Percentiles rank a stretch among this genome's conserved stretches.
Evolutionary conservation across 1,140 invertebrate genomes (phyloP).

Genomic region (Sitobion miscanthi): DNA sequence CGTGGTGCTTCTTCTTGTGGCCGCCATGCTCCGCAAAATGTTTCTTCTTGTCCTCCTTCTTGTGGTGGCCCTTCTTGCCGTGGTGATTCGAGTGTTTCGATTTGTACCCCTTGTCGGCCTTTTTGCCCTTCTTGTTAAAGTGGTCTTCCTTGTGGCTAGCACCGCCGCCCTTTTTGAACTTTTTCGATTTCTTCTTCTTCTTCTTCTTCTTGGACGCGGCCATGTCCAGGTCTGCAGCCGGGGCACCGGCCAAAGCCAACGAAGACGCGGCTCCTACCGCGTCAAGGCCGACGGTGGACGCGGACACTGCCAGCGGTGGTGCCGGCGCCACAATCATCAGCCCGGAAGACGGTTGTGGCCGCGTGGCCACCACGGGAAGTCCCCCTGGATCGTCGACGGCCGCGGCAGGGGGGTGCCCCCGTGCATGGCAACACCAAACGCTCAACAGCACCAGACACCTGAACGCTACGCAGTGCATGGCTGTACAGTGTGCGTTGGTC

Average conservation of each 20-base stretch:
- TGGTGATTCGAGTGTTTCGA: slow-evolving; percentile 71
- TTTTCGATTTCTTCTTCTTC: slow-evolving; percentile 55
- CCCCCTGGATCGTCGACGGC: slow-evolving; percentile 27
- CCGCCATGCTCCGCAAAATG: slow-evolving; percentile 71
- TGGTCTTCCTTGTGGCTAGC: slow-evolving; percentile 66
- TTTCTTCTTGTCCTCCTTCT: slow-evolving; percentile 72
- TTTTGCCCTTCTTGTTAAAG: slow-evolving; percentile 68
- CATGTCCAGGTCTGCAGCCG: slow-evolving; percentile 11
- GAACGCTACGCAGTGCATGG: slow-evolving; percentile 12
- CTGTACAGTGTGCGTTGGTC: slow-evolving; percentile 2
- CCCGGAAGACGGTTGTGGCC: neutral
- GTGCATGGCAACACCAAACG: neutral
- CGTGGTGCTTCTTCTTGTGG: slow-evolving; percentile 72
- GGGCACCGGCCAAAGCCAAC: neutral
- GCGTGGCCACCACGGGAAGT: neutral
- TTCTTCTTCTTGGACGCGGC: slow-evolving; percentile 59
- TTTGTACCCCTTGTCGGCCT: slow-evolving; percentile 67
- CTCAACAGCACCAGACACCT: slow-evolving; percentile 23
- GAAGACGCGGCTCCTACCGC: neutral
- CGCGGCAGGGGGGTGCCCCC: neutral
- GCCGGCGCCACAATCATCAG: neutral
- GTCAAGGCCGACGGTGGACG: neutral
- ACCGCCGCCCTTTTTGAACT: slow-evolving; percentile 59
- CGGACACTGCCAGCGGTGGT: neutral
- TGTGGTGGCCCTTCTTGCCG: slow-evolving; percentile 72